Percentiles rank a stretch among this genome's conserved stretches.
Evolutionary conservation across 92 coral and sea anemone genomes (phyloP).

Genomic region (Phenganax subtilis): DNA sequence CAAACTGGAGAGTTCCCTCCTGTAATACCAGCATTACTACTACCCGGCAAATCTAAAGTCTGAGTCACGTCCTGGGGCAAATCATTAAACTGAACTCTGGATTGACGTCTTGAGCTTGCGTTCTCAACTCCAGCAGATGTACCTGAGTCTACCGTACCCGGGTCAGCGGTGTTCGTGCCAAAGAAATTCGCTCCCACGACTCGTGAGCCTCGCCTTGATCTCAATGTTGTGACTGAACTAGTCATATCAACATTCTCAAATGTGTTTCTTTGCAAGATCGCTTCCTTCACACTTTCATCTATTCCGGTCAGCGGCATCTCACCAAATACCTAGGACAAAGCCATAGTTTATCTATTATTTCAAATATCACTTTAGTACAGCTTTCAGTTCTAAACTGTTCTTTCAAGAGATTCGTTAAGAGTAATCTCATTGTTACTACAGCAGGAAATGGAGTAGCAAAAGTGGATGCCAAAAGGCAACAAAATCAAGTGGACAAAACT

Average conservation of each 20-base stretch:
- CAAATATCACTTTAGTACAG: background rate
- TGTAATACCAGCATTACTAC: background rate
- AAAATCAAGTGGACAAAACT: too few relatives aligned
- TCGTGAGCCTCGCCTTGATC: constrained; percentile 26
- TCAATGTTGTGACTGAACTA: background rate
- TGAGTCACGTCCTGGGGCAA: constrained; percentile 5
- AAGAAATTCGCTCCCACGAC: background rate
- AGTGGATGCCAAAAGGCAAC: too few relatives aligned
- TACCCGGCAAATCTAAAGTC: constrained; percentile 25
- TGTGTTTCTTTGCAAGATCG: constrained; percentile 79
- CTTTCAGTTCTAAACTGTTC: background rate
- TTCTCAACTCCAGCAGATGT: background rate
- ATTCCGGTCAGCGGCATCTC: constrained; percentile 93
- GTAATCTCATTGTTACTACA: too few relatives aligned
- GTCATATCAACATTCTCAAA: constrained; percentile 74
- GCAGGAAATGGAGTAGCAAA: too few relatives aligned
- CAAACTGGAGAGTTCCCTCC: constrained; percentile 11
- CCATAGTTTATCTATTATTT: background rate
- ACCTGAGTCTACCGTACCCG: background rate
- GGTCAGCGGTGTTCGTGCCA: background rate
- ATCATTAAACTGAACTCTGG: constrained; percentile 33
- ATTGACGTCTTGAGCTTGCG: constrained; percentile 24
- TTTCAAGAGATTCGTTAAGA: too few relatives aligned
- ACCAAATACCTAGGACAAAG: constrained; percentile 65
- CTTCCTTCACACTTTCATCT: constrained; percentile 92